phyloP scores from a whole-genome alignment of 2,888 invertebrate species.

The Scrobipalpa atriplicella region DNA sequence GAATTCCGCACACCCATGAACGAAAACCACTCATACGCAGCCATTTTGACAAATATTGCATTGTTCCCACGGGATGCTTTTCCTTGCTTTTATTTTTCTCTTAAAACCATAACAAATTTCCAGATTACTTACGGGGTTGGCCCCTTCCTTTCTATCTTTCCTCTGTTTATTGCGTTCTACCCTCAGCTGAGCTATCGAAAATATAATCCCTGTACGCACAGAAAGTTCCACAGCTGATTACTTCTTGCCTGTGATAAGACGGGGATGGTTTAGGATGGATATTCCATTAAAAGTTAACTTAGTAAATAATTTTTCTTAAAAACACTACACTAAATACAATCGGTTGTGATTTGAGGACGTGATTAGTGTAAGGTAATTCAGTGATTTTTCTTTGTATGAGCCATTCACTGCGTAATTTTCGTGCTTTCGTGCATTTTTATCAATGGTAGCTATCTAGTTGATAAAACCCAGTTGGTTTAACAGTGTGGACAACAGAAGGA shows the following conservation, averaged over 20 bases:
- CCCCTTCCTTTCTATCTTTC: constrained; percentile 61
- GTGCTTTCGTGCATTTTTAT: too few species aligned
- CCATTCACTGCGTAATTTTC: too few species aligned
- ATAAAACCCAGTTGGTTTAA: too few species aligned
- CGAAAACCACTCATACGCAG: constrained; percentile 35
- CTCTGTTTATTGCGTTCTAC: constrained; percentile 76
- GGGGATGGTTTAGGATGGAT: not conserved
- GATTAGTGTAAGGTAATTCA: too few species aligned
- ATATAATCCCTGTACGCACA: constrained; percentile 73
- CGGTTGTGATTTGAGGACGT: too few species aligned
- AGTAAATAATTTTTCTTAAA: too few species aligned
- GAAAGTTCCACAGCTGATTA: constrained; percentile 78
- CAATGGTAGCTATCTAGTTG: not conserved
- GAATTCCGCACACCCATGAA: constrained; percentile 35
- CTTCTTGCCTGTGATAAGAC: constrained; percentile 69
- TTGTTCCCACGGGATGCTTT: constrained; percentile 63
- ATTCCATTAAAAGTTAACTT: not conserved
- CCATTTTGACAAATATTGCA: constrained; percentile 55
- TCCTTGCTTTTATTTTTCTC: constrained; percentile 60
- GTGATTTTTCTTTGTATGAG: too few species aligned
- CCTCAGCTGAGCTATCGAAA: constrained; percentile 63
- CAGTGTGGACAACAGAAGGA: too few species aligned
- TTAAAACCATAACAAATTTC: constrained; percentile 80
- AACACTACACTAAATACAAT: too few species aligned
- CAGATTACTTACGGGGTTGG: constrained; percentile 67